These are phyloP conservation scores for Symphodus melops DNA, from an alignment of 2,113 vertebrate genomes.

Conservation along the genomic window DNA sequence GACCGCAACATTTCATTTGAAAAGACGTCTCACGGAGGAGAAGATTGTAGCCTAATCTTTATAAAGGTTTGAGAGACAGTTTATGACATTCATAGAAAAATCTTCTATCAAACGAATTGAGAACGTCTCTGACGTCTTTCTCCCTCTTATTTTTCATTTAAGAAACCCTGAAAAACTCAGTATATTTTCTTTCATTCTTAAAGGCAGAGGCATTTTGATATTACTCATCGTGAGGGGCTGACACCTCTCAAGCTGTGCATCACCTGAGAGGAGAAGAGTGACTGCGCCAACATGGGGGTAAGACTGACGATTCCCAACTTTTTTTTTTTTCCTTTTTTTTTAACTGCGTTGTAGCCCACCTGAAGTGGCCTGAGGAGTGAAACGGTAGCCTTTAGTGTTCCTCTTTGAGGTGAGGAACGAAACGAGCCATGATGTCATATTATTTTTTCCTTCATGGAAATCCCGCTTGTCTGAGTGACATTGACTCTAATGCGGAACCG, in stretches of 20 bases:
- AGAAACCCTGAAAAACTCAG: constrained; percentile 29
- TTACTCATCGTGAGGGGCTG: constrained; percentile 72
- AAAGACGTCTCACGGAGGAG: constrained; percentile 52
- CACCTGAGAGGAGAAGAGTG: constrained; percentile 81
- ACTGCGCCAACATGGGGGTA: constrained; percentile 88
- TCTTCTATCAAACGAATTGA: neutral
- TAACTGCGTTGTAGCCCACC: constrained; percentile 51
- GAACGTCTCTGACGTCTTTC: constrained; percentile 29
- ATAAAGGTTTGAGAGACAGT: constrained; percentile 56
- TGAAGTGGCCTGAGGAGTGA: constrained; percentile 65
- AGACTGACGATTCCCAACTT: constrained; percentile 69
- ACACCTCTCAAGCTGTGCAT: constrained; percentile 82
- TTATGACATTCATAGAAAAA: constrained; percentile 34
- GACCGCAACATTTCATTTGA: constrained; percentile 77
- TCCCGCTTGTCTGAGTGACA: constrained; percentile 73
- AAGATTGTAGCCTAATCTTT: constrained; percentile 50
- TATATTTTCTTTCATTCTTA: constrained; percentile 48
- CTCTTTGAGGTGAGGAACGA: too few relatives aligned
- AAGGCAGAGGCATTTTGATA: constrained; percentile 70
- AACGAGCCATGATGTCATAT: constrained; percentile 51
- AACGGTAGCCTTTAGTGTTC: constrained; percentile 1
- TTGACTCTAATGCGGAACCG: constrained; percentile 80
- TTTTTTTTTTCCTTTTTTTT: constrained; percentile 57
- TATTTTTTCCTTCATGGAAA: constrained; percentile 36
- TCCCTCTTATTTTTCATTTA: constrained; percentile 29